Evolutionary conservation across 35 echinoderm and acorn worm genomes (phyloP).

Genomic region (Hemicentrotus pulcherrimus): DNA sequence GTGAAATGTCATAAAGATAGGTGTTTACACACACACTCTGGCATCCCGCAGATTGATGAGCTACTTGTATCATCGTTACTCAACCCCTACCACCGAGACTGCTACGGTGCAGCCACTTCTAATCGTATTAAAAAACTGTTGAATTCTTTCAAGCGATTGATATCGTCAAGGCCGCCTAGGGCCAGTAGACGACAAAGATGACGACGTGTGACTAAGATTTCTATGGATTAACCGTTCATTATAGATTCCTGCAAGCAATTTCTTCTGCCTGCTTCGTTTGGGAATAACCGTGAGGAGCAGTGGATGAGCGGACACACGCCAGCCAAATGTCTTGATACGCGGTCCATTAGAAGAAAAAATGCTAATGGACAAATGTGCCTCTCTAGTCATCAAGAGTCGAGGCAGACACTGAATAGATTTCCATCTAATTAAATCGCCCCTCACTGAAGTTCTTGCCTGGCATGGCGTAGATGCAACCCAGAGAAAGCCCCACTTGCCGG

Average conservation of each 20-base stretch:
- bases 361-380: constrained; percentile 20
- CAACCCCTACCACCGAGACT: neutral
- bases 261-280: neutral
- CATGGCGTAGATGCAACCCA: neutral
- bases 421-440: constrained; percentile 25
- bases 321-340: neutral
- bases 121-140: neutral
- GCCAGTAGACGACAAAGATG: neutral
- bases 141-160: constrained; percentile 11
- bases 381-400: neutral
- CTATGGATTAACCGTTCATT: constrained; percentile 10
- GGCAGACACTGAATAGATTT: constrained; percentile 23
- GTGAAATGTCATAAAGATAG: neutral
- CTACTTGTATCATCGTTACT: constrained; percentile 11
- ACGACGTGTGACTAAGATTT: constrained; percentile 17
- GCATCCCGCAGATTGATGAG: neutral
- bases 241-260: neutral
- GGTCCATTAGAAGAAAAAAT: neutral
- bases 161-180: neutral
- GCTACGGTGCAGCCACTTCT: neutral
- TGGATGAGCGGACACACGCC: neutral
- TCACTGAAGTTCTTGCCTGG: neutral
- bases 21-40: neutral
- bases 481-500: constrained; percentile 1
- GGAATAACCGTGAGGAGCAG: neutral